These are phyloP conservation scores for Papilio gigon DNA, from an alignment of 2,888 invertebrate species.

Conservation along the genomic window DNA sequence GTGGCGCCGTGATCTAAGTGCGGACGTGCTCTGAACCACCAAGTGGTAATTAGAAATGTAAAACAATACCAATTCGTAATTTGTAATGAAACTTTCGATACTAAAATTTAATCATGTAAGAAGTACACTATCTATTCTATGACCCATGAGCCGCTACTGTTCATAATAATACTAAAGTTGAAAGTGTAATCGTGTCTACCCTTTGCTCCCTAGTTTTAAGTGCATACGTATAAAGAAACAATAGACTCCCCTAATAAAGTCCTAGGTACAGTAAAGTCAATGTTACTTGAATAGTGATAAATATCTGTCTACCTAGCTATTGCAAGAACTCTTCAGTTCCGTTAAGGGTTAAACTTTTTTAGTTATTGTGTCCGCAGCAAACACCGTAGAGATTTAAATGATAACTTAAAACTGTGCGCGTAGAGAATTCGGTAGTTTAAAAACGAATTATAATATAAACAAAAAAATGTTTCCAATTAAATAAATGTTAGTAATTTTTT, in stretches of 20 bases:
- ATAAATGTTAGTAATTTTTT: neutral
- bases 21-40: too few relatives aligned
- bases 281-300: slow-evolving; percentile 16
- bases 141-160: too few relatives aligned
- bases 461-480: slow-evolving; percentile 15
- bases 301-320: slow-evolving; percentile 2
- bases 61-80: too few relatives aligned
- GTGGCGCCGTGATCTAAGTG: too few relatives aligned
- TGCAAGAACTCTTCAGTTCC: neutral
- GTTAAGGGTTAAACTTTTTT: neutral
- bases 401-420: neutral
- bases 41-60: too few relatives aligned
- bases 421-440: neutral
- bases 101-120: too few relatives aligned
- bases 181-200: too few relatives aligned
- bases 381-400: neutral
- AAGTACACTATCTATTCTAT: too few relatives aligned
- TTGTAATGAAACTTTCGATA: too few relatives aligned
- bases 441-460: too few relatives aligned
- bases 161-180: too few relatives aligned
- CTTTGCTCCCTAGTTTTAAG: neutral
- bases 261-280: neutral
- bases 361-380: neutral
- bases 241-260: slow-evolving; percentile 7
- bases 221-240: neutral